phyloP scores from a whole-genome alignment of 2,113 vertebrate genomes.

The Rhinogobius similis region DNA sequence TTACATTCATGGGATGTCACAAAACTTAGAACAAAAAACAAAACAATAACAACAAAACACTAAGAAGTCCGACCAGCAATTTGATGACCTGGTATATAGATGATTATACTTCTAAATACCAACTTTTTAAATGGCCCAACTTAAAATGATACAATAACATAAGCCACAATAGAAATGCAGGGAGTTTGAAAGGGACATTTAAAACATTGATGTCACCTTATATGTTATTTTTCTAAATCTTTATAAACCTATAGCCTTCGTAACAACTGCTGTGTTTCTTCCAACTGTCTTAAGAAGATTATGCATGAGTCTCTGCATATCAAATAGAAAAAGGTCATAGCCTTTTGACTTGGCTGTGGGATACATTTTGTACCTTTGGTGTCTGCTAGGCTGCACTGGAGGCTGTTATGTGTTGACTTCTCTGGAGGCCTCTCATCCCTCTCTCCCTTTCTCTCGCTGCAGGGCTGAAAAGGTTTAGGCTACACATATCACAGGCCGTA shows the following conservation, averaged over 20 bases:
- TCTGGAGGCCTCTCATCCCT: slow-evolving; percentile 23
- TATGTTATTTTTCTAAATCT: not conserved
- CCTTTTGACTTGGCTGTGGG: slow-evolving; percentile 27
- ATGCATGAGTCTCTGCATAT: not conserved
- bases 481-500: not conserved
- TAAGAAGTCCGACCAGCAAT: too few species aligned
- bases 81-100: too few species aligned
- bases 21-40: too few species aligned
- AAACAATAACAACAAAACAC: too few species aligned
- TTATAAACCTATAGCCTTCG: not conserved
- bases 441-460: not conserved
- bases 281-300: not conserved
- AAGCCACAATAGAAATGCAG: too few species aligned
- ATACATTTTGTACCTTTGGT: slow-evolving; percentile 18
- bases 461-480: not conserved
- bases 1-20: not conserved
- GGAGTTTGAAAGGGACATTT: too few species aligned
- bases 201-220: not conserved
- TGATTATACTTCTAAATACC: too few species aligned
- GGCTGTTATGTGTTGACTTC: slow-evolving; percentile 20
- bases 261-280: not conserved
- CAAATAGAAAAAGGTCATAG: slow-evolving; percentile 19
- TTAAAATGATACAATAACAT: too few species aligned
- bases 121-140: too few species aligned
- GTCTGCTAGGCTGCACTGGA: slow-evolving; percentile 13